Evolutionary conservation across 2,113 vertebrate species (phyloP).

Genomic region (Helogale parvula): DNA sequence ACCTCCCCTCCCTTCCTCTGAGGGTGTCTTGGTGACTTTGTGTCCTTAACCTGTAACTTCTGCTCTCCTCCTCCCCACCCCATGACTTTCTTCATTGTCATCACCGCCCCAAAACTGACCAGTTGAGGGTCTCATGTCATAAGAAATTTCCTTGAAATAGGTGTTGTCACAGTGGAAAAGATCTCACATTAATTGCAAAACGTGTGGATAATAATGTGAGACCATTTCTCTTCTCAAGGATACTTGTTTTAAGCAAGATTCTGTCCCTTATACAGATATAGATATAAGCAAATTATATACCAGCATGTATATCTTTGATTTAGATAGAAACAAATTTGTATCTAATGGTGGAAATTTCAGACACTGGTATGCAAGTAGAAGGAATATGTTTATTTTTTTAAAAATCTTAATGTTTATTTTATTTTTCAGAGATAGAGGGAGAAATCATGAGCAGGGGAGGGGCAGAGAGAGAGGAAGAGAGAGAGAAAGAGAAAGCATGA

Average conservation of each 20-base stretch:
- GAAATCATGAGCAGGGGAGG: too few species aligned
- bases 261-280: not conserved
- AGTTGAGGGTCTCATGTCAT: not conserved
- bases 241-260: not conserved
- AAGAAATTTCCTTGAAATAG: not conserved
- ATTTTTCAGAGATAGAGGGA: too few species aligned
- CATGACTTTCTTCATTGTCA: not conserved
- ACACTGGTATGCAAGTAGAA: not conserved
- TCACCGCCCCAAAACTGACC: not conserved
- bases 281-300: not conserved
- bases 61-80: fast-evolving
- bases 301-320: not conserved
- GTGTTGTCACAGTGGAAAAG: not conserved
- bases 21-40: not conserved
- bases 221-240: not conserved
- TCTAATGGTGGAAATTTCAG: not conserved
- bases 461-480: too few species aligned
- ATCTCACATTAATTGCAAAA: not conserved
- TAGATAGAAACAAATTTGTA: not conserved
- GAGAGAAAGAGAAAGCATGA: too few species aligned
- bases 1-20: not conserved
- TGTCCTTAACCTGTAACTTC: not conserved
- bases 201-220: not conserved
- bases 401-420: too few species aligned
- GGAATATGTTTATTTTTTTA: not conserved